These are phyloP conservation scores for Urocolius indicus DNA, from an alignment of 2,113 vertebrate species.

Conservation along the genomic window DNA sequence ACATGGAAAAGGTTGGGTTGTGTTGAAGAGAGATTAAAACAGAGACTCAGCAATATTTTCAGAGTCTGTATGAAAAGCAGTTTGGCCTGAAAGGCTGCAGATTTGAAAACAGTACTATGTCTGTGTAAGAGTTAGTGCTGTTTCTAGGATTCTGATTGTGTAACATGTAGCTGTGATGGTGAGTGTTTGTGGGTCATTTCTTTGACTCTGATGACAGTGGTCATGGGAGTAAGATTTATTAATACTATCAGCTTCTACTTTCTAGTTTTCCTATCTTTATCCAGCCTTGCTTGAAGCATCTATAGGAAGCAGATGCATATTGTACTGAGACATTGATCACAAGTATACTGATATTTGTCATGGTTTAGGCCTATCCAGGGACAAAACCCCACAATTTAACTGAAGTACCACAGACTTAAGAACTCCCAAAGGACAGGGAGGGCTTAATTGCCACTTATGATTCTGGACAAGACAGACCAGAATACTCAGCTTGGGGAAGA, in stretches of 20 bases:
- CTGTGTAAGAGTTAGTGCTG: not conserved
- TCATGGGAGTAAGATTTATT: not conserved
- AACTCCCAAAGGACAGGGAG: too few species aligned
- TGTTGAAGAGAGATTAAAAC: not conserved
- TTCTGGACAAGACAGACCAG: too few species aligned
- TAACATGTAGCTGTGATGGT: not conserved
- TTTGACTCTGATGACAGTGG: not conserved
- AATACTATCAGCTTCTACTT: not conserved
- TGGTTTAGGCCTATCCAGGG: too few species aligned
- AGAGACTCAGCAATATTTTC: not conserved
- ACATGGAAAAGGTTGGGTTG: not conserved
- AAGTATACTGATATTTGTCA: not conserved
- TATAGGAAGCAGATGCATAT: rapidly evolving
- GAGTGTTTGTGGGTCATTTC: not conserved
- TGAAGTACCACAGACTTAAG: too few species aligned
- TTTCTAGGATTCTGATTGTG: not conserved
- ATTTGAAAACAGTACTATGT: not conserved
- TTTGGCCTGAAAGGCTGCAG: not conserved
- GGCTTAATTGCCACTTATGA: too few species aligned
- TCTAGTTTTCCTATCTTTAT: not conserved
- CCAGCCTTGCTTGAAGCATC: not conserved
- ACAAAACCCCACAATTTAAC: too few species aligned
- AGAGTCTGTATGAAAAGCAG: not conserved
- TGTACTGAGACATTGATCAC: not conserved
- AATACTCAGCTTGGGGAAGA: too few species aligned